Evolutionary conservation across 1,140 invertebrate genomes (phyloP).

Genomic region (Eupeodes corollae): DNA sequence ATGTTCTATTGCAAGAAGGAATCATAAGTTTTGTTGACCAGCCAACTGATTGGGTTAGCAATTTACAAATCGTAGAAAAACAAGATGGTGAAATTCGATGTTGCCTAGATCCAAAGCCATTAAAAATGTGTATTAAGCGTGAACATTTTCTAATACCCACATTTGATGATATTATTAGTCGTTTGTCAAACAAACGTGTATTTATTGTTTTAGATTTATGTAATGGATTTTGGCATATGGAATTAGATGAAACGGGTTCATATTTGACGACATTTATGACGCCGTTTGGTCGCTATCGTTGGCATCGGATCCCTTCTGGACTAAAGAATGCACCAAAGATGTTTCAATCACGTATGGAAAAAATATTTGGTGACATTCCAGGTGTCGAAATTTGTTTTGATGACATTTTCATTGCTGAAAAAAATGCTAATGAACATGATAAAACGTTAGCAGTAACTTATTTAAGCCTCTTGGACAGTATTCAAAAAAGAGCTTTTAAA

Average conservation of each 20-base stretch:
- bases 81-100: slow-evolving; percentile 8
- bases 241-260: slow-evolving; percentile 1
- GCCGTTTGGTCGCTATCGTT: slow-evolving; percentile 15
- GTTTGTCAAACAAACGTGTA: not conserved
- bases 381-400: slow-evolving; percentile 23
- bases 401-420: slow-evolving; percentile 20
- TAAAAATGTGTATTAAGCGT: slow-evolving; percentile 8
- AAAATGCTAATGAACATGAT: slow-evolving; percentile 19
- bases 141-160: slow-evolving; percentile 10
- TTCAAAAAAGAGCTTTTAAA: too few relatives aligned
- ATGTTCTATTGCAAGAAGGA: not conserved
- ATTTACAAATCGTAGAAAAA: slow-evolving; percentile 9
- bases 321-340: slow-evolving; percentile 26
- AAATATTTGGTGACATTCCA: slow-evolving; percentile 17
- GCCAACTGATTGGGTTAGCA: not conserved
- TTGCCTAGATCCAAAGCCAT: slow-evolving; percentile 10
- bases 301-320: slow-evolving; percentile 37
- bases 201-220: slow-evolving; percentile 7
- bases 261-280: slow-evolving; percentile 7
- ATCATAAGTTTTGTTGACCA: too few relatives aligned
- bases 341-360: slow-evolving; percentile 18
- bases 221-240: slow-evolving; percentile 1
- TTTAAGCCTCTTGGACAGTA: too few relatives aligned
- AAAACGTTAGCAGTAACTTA: slow-evolving; percentile 19
- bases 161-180: slow-evolving; percentile 1